Evolutionary conservation across 2,113 vertebrate genomes (phyloP).

Genomic region (Limanda limanda): DNA sequence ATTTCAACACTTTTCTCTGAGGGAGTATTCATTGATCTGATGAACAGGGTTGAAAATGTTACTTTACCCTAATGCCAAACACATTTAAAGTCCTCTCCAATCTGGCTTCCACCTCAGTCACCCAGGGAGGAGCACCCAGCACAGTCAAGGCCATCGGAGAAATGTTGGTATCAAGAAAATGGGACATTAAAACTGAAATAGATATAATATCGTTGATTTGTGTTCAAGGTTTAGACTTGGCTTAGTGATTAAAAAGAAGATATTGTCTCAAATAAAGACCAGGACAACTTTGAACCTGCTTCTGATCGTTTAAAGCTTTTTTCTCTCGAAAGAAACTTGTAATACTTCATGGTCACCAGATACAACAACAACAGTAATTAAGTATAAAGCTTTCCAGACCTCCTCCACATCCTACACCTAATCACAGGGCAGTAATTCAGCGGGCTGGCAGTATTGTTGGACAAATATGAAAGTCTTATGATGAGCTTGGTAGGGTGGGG

Average conservation of each 20-base stretch:
- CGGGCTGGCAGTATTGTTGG: conserved; percentile 1
- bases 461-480: neutral
- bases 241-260: conserved; percentile 3
- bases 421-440: conserved; percentile 37
- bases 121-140: neutral
- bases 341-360: conserved; percentile 6
- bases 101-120: conserved; percentile 12
- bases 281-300: neutral
- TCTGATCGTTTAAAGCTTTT: neutral
- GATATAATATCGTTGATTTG: neutral
- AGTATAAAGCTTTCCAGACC: neutral
- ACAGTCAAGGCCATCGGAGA: conserved; percentile 2
- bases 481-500: neutral
- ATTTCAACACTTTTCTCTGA: conserved; percentile 28
- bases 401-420: conserved; percentile 15
- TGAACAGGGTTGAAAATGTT: conserved; percentile 5
- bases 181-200: conserved; percentile 2
- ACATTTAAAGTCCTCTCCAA: conserved; percentile 12
- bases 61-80: conserved; percentile 21
- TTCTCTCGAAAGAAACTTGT: conserved; percentile 4
- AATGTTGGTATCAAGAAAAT: neutral
- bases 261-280: conserved; percentile 3
- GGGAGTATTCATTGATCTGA: conserved; percentile 1
- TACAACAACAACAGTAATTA: neutral
- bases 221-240: neutral